These are phyloP conservation scores for Tokudaia muenninki DNA, from an alignment of 2,797 vertebrate species.

Conservation along the genomic window DNA sequence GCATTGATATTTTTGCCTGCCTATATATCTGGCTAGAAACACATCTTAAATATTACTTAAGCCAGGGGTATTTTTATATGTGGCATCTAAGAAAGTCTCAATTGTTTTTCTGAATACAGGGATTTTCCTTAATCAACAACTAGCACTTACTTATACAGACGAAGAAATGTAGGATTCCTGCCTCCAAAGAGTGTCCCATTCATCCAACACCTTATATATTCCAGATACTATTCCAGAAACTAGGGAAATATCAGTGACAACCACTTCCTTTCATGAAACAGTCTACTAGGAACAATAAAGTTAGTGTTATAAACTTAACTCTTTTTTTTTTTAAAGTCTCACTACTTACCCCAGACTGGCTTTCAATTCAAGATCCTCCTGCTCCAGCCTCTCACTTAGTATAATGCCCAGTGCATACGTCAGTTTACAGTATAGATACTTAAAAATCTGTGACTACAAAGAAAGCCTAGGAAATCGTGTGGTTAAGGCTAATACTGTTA, in stretches of 20 bases:
- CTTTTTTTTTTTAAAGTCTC: not conserved
- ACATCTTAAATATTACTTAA: conserved; percentile 39
- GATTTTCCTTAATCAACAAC: conserved; percentile 38
- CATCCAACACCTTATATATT: not conserved
- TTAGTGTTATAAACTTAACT: conserved; percentile 5
- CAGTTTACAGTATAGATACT: conserved; percentile 36
- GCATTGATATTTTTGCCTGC: not conserved
- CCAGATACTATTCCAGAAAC: not conserved
- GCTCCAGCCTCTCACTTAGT: too few species aligned
- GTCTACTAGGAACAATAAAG: not conserved
- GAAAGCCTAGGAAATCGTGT: conserved; percentile 26
- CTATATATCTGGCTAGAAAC: not conserved
- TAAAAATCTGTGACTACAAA: conserved; percentile 28
- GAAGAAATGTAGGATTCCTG: conserved; percentile 1
- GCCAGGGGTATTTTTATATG: not conserved
- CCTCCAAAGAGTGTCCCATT: not conserved
- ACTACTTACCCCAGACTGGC: not conserved
- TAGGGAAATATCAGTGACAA: not conserved
- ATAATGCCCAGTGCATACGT: not conserved
- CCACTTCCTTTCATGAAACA: conserved; percentile 2
- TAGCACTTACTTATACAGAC: conserved; percentile 20
- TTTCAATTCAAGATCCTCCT: not conserved
- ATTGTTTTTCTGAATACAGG: conserved; percentile 42
- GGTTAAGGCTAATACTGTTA: not conserved
- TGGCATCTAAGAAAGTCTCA: conserved; percentile 29